Evolutionary conservation across 2,113 vertebrate genomes (phyloP).

Genomic region (Pomatostomus ruficeps): DNA sequence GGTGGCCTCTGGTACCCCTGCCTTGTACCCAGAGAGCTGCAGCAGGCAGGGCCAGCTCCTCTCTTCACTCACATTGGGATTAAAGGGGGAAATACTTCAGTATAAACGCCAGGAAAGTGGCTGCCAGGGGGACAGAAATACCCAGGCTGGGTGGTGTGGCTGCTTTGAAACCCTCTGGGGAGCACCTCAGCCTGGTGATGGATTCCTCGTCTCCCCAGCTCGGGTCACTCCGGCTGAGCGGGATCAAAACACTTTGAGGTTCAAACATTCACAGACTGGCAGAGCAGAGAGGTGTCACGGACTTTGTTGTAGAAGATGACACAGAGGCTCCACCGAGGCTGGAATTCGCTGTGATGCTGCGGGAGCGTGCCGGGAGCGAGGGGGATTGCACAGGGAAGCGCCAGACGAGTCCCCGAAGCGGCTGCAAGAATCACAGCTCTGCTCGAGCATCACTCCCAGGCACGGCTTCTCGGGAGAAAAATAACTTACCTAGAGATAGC

Average conservation of each 20-base stretch:
- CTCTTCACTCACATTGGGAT: not conserved
- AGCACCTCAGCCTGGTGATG: not conserved
- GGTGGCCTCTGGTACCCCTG: not conserved
- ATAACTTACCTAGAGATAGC: not conserved
- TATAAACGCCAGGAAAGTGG: not conserved
- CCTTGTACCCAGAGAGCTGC: not conserved
- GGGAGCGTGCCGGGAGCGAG: not conserved
- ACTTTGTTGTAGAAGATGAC: not conserved
- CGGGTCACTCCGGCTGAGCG: not conserved
- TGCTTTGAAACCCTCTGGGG: not conserved
- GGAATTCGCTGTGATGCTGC: not conserved
- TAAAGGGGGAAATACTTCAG: not conserved
- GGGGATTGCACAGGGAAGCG: not conserved
- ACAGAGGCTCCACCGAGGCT: rapidly evolving
- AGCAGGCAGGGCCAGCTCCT: not conserved
- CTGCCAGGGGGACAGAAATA: not conserved
- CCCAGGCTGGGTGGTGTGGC: not conserved
- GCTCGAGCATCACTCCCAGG: not conserved
- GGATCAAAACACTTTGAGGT: not conserved
- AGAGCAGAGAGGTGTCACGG: not conserved
- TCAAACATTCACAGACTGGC: not conserved
- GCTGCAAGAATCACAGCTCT: not conserved
- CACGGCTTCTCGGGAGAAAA: not conserved
- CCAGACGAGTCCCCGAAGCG: not conserved
- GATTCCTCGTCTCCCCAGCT: not conserved